Evolutionary conservation across 2,113 vertebrate genomes (phyloP).

Genomic region (Chaetodon auriga): DNA sequence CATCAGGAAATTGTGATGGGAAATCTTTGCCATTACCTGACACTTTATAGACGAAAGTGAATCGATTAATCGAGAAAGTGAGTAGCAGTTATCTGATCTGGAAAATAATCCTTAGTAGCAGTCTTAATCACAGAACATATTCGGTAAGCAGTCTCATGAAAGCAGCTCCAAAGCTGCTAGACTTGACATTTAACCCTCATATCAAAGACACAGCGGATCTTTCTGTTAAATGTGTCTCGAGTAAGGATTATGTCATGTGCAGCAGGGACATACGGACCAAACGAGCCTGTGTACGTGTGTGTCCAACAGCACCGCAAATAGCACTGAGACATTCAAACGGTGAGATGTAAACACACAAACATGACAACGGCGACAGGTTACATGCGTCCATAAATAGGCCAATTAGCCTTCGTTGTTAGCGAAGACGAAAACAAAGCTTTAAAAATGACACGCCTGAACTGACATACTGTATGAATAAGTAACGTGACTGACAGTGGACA

Average conservation of each 20-base stretch:
- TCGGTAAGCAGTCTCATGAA: not conserved
- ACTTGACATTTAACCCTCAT: not conserved
- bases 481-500: constrained; percentile 74
- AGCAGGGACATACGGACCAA: not conserved
- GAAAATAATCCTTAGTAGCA: not conserved
- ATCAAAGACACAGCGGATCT: not conserved
- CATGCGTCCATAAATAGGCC: not conserved
- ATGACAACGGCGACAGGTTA: constrained; percentile 9
- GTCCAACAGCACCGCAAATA: not conserved
- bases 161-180: not conserved
- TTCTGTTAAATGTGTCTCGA: not conserved
- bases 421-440: not conserved
- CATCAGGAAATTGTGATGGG: not conserved
- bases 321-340: not conserved
- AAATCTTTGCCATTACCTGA: not conserved
- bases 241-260: not conserved
- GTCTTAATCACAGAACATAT: not conserved
- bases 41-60: not conserved
- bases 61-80: too few species aligned
- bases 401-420: not conserved
- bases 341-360: constrained; percentile 10
- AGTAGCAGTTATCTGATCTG: not conserved
- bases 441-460: not conserved
- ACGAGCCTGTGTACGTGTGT: not conserved
- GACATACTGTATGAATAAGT: constrained; percentile 68